Evolutionary conservation across 64 coral and sea anemone species (phyloP), one percentile per base, ranked within the genome.

Genomic region (Stylophora pistillata): DNA sequence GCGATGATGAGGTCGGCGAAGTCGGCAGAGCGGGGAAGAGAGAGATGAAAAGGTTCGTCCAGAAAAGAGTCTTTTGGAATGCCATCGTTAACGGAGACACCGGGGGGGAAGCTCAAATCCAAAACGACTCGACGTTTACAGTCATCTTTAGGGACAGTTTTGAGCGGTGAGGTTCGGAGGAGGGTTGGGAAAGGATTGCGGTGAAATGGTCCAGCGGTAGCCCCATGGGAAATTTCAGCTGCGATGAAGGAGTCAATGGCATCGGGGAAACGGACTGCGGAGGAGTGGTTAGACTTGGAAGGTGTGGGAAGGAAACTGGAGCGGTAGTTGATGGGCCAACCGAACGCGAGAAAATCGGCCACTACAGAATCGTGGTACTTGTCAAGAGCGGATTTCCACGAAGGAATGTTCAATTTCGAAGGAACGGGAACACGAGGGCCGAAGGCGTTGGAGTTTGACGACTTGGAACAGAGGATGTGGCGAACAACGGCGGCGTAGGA

Each of bases 301-400:
- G 55, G 59, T 28, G 30, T 27, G 16, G 78, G 78, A 2, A 9
- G 5, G 12, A 14, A 13, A 3, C 0, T 5, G 15, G 58, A 82
- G 17, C 4, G 27, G 29, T n/a, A 82, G 61, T 82, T 82, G 13
- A 82, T 82, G 0, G 78, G 78, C 78, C 78, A 82, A 4, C 78
- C 78, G 29, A 61, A 82, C 15, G 21, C 17, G 16, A 82, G 58
- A 54, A 82, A 82, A 14, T 82, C 78, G 17, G 60, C 78, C 2
- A 59, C 78, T 17, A 61, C 78, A 3, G 57, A 15, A 63, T 82
- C 56, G 1, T 13, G 23, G 15, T 82, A 82, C 13, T 62, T 15
- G 9, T 29, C 56, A 6, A 82, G 78, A 13, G 58, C 62, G 0
- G 17, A 56, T 63, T 9, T 53, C 78, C 56, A 82, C 13, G 5